phyloP scores from a whole-genome alignment of 1,140 invertebrate species.

The Liolophura sinensis region DNA sequence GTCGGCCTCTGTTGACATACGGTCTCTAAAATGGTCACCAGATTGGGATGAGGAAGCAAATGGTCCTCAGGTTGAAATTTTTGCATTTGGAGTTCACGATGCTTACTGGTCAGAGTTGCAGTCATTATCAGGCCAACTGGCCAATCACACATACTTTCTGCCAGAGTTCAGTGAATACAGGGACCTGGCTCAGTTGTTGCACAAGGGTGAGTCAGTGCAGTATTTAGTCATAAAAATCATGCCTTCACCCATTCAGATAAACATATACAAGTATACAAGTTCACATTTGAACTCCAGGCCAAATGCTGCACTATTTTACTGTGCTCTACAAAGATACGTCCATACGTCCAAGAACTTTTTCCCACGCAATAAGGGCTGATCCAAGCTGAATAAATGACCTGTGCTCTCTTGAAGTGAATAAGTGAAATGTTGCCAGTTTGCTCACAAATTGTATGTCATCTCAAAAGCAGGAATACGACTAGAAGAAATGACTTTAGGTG shows the following conservation, averaged over 20 bases:
- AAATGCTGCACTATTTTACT: background rate
- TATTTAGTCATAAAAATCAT: background rate
- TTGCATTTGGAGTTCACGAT: constrained; percentile 33
- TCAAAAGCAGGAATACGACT: too few species aligned
- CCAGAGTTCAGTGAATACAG: constrained; percentile 28
- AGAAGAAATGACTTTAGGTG: too few species aligned
- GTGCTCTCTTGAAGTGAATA: too few species aligned
- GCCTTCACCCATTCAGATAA: too few species aligned
- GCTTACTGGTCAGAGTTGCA: constrained; percentile 29
- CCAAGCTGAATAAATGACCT: too few species aligned
- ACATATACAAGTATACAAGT: background rate
- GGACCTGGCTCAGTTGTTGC: constrained; percentile 28
- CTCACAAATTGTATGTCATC: too few species aligned
- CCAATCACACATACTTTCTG: constrained; percentile 33
- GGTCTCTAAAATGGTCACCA: constrained; percentile 30
- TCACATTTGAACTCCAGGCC: background rate
- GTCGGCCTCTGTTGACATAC: constrained; percentile 32
- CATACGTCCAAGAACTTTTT: too few species aligned
- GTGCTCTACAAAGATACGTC: background rate
- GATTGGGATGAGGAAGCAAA: constrained; percentile 19
- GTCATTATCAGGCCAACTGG: constrained; percentile 24
- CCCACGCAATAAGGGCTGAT: too few species aligned
- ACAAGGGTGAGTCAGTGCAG: constrained; percentile 26
- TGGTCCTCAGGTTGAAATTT: constrained; percentile 40
- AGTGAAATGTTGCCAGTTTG: too few species aligned